These are phyloP conservation scores for Scomberomorus guttatus DNA, from an alignment of 2,797 vertebrate species.

Conservation along the genomic window DNA sequence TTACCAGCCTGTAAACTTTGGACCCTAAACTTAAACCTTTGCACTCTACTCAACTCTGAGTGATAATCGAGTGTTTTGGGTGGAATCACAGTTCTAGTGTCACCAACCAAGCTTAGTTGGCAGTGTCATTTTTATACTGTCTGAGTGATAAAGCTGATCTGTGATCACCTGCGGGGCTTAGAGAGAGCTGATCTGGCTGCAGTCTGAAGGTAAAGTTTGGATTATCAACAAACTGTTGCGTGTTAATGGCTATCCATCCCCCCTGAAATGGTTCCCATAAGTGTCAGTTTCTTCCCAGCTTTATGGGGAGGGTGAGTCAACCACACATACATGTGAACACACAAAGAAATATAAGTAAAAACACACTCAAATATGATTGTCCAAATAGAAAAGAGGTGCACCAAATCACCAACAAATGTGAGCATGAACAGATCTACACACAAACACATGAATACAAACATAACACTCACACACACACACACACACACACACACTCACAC, in stretches of 20 bases:
- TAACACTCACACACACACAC: too few relatives aligned
- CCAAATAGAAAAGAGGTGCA: neutral
- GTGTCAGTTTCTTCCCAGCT: constrained; percentile 29
- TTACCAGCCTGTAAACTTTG: neutral
- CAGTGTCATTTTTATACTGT: neutral
- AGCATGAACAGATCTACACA: neutral
- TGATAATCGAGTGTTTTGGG: constrained; percentile 7
- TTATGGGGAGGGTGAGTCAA: constrained; percentile 15
- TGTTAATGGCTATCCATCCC: constrained; percentile 3
- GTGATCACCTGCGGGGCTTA: constrained; percentile 28
- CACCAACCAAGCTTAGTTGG: constrained; percentile 14
- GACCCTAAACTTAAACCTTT: neutral
- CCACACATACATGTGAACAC: neutral
- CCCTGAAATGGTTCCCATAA: constrained; percentile 34
- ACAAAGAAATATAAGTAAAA: neutral
- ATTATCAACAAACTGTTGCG: constrained; percentile 37
- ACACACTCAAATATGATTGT: neutral
- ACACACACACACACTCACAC: too few relatives aligned
- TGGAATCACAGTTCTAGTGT: neutral
- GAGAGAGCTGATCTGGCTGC: constrained; percentile 8
- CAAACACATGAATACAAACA: neutral
- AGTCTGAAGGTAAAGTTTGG: constrained; percentile 30
- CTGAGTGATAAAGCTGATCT: constrained; percentile 34
- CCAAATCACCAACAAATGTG: neutral
- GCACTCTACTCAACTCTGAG: neutral